Evolutionary conservation across 2,113 vertebrate species (phyloP).

Genomic region (Machaerirhynchus nigripectus): DNA sequence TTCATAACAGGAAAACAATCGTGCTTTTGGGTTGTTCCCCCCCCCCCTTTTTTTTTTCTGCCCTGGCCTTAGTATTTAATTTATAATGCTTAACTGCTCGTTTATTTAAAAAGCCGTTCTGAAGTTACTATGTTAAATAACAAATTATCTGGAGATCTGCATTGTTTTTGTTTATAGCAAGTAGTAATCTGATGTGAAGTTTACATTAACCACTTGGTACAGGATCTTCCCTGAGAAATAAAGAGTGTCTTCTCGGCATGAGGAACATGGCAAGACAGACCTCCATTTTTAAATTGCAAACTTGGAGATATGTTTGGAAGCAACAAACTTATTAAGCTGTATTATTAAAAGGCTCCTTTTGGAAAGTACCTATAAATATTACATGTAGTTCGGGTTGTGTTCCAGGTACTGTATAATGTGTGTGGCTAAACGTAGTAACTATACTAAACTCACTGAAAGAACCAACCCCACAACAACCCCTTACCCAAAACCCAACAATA

Average conservation of each 20-base stretch:
- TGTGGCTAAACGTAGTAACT: neutral
- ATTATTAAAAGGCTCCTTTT: neutral
- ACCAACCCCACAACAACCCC: neutral
- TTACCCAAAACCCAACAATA: neutral
- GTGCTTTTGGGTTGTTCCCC: neutral
- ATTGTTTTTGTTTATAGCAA: neutral
- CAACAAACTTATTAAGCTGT: neutral
- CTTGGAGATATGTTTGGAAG: neutral
- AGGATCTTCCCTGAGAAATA: neutral
- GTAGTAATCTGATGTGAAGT: neutral
- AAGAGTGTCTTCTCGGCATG: neutral
- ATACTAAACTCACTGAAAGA: neutral
- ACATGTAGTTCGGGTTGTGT: neutral
- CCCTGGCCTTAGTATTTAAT: neutral
- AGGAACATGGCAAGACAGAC: neutral
- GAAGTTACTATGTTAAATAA: neutral
- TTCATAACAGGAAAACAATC: conserved; percentile 43
- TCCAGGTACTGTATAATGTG: neutral
- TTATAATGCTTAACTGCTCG: neutral
- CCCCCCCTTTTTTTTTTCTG: neutral
- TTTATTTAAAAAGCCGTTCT: neutral
- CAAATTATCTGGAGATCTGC: neutral
- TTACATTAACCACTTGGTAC: neutral
- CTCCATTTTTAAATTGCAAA: neutral
- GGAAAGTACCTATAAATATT: neutral